Conservation (phyloP, 2,113 vertebrate genomes). For the Dicentrarchus labrax region DNA sequence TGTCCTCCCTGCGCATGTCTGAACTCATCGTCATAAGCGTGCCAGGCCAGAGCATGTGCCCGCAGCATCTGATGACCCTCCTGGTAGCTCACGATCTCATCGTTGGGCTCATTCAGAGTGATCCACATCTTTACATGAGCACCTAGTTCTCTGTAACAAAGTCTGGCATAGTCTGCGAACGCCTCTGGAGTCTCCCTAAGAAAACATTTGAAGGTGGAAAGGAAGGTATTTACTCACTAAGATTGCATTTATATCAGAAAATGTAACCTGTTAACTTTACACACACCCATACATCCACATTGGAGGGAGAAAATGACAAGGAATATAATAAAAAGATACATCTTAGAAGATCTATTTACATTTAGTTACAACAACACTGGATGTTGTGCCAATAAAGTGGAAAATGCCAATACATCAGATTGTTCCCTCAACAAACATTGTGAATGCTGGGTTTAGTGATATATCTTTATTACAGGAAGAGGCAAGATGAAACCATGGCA, state of each 20-base stretch:
- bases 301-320: background rate
- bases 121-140: slow-evolving; percentile 93
- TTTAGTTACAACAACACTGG: too few relatives aligned
- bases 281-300: background rate
- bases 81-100: slow-evolving; percentile 87
- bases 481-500: background rate
- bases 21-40: slow-evolving; percentile 89
- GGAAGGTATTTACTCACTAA: too few relatives aligned
- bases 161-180: slow-evolving; percentile 90
- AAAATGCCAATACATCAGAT: slow-evolving; percentile 25
- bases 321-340: background rate
- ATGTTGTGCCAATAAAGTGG: background rate
- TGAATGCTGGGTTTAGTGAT: slow-evolving; percentile 4
- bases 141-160: slow-evolving; percentile 92
- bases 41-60: slow-evolving; percentile 93
- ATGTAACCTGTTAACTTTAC: too few relatives aligned
- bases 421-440: slow-evolving; percentile 6
- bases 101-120: slow-evolving; percentile 92
- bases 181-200: slow-evolving; percentile 83
- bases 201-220: background rate
- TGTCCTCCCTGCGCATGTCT: slow-evolving; percentile 88
- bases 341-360: background rate
- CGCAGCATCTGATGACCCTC: slow-evolving; percentile 92
- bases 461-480: slow-evolving; percentile 17
- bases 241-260: background rate